A percentile compares a stretch with the other conserved stretches of the same genome.
phyloP scores from a whole-genome alignment of 2,113 vertebrate species.

The Eulemur rufifrons region DNA sequence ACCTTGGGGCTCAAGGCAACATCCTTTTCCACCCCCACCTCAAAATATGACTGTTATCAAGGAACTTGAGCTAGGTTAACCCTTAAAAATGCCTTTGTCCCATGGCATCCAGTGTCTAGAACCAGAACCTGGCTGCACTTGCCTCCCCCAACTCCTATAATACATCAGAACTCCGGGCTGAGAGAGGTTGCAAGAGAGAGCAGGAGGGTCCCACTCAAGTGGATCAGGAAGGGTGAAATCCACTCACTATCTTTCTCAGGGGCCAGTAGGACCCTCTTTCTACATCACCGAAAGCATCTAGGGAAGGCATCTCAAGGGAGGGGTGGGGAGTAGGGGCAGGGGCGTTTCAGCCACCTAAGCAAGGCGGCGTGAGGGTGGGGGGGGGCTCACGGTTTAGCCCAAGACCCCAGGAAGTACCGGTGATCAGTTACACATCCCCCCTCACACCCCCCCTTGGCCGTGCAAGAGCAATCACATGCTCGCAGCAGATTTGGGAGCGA shows the following conservation, averaged over 20 bases:
- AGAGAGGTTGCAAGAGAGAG: background rate
- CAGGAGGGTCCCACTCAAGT: background rate
- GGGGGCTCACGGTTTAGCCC: background rate
- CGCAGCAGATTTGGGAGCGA: conserved; percentile 46
- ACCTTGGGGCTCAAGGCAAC: background rate
- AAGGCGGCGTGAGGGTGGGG: background rate
- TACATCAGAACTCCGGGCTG: background rate
- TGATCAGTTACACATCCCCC: conserved; percentile 44
- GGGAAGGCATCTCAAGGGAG: background rate
- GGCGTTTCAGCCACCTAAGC: background rate
- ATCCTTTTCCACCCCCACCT: background rate
- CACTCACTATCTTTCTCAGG: background rate
- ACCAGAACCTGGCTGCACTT: background rate
- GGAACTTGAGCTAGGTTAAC: background rate
- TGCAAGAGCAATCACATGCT: conserved; percentile 55
- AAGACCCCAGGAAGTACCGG: background rate
- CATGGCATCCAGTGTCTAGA: background rate
- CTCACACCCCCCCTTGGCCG: background rate
- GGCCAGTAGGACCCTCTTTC: background rate
- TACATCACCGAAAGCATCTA: background rate
- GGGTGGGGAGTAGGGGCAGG: background rate
- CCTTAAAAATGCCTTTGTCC: conserved; percentile 31
- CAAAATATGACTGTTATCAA: background rate
- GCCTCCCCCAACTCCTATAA: background rate
- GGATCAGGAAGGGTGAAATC: background rate